Conservation (phyloP, 1,140 invertebrate species). For the Drosophila tropicalis region DNA sequence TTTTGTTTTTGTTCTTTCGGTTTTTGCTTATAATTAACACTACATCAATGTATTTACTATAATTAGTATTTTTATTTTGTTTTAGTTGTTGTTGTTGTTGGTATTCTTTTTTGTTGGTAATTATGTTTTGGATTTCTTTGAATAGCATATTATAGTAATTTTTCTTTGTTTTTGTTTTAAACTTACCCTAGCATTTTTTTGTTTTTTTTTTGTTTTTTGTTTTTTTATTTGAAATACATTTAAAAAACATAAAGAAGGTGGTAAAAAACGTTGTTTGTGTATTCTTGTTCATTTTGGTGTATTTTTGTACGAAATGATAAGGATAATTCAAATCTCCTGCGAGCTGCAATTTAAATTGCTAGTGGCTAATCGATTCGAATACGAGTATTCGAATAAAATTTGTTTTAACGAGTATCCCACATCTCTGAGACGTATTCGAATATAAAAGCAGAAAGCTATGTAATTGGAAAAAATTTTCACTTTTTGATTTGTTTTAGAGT, state of each 20-base stretch:
- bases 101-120: slow-evolving; percentile 58
- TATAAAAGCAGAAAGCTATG: slow-evolving; percentile 40
- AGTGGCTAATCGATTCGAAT: slow-evolving; percentile 67
- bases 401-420: slow-evolving; percentile 38
- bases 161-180: slow-evolving; percentile 48
- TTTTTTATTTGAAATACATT: slow-evolving; percentile 63
- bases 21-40: slow-evolving; percentile 74
- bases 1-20: no score
- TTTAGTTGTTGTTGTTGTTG: slow-evolving; percentile 62
- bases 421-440: slow-evolving; percentile 6
- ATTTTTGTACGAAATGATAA: slow-evolving; percentile 57
- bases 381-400: slow-evolving; percentile 24
- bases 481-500: neutral
- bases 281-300: slow-evolving; percentile 48
- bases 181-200: slow-evolving; percentile 50
- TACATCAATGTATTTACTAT: slow-evolving; percentile 82
- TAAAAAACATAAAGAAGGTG: slow-evolving; percentile 65
- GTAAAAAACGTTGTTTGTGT: slow-evolving; percentile 55
- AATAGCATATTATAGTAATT: slow-evolving; percentile 78
- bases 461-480: slow-evolving; percentile 43
- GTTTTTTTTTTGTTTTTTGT: slow-evolving; percentile 49
- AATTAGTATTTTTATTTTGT: slow-evolving; percentile 70
- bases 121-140: slow-evolving; percentile 83
- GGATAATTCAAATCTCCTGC: slow-evolving; percentile 70
- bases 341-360: slow-evolving; percentile 68